Conservation (phyloP, 2,797 vertebrate genomes). For the Paratrypauchen microcephalus region DNA sequence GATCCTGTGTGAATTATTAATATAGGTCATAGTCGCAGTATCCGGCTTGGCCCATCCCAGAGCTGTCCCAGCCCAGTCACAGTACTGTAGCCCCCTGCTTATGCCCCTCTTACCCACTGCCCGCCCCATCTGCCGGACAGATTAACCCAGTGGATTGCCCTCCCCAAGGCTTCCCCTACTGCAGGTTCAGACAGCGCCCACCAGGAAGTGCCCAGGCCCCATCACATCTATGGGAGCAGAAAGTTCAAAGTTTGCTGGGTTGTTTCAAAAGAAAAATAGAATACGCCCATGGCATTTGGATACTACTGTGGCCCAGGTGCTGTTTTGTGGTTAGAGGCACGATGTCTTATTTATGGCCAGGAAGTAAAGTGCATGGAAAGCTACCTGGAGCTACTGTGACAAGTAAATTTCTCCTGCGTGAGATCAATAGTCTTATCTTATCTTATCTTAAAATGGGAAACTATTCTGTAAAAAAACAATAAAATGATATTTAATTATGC, state of each 20-base stretch:
- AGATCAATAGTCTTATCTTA: no score
- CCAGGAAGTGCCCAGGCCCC: not conserved
- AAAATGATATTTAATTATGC: no score
- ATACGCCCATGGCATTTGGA: not conserved
- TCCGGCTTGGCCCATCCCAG: slow-evolving; percentile 65
- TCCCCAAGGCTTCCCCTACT: slow-evolving; percentile 30
- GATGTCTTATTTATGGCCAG: not conserved
- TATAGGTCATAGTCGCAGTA: slow-evolving; percentile 78
- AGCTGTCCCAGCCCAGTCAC: slow-evolving; percentile 50
- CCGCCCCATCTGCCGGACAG: slow-evolving; percentile 64
- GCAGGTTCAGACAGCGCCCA: slow-evolving; percentile 27
- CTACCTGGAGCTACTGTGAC: no score
- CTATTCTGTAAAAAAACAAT: not conserved
- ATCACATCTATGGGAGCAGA: not conserved
- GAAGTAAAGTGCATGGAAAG: not conserved
- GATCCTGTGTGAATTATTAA: slow-evolving; percentile 79
- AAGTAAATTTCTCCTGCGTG: no score
- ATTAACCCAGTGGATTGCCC: slow-evolving; percentile 61
- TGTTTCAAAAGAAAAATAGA: not conserved
- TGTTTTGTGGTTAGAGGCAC: not conserved
- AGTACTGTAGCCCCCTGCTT: slow-evolving; percentile 41
- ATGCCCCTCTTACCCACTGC: slow-evolving; percentile 39
- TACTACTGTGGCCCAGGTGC: not conserved
- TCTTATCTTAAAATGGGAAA: not conserved
- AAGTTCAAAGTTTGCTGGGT: slow-evolving; percentile 6